phyloP scores from a whole-genome alignment of 2,797 vertebrate species.

The Lagorchestes hirsutus region DNA sequence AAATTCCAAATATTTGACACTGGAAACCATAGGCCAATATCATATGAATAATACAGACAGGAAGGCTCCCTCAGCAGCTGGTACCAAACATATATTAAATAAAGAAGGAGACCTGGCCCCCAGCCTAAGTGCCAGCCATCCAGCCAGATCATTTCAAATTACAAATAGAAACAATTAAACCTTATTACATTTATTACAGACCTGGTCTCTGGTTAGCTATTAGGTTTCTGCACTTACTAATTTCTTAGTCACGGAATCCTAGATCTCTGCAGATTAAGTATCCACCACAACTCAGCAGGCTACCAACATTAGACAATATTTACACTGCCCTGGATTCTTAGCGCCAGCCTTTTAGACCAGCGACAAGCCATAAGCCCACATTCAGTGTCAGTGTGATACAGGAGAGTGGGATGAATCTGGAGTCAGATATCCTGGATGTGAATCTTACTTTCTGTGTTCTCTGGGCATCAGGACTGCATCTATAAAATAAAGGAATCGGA shows the following conservation, averaged over 20 bases:
- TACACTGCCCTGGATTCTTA: background rate
- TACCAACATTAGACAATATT: constrained; percentile 35
- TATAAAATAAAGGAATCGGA: background rate
- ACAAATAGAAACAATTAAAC: constrained; percentile 78
- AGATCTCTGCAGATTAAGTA: constrained; percentile 63
- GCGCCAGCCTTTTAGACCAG: background rate
- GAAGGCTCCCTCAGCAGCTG: constrained; percentile 78
- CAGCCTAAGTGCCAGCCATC: constrained; percentile 65
- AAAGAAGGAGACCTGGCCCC: constrained; percentile 71
- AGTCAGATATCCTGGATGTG: background rate
- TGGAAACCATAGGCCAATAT: constrained; percentile 76
- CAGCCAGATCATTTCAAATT: constrained; percentile 78
- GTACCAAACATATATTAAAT: constrained; percentile 72
- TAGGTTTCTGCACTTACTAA: constrained; percentile 71
- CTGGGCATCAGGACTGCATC: background rate
- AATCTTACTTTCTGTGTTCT: constrained; percentile 6
- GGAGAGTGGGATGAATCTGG: background rate
- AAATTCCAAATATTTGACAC: constrained; percentile 79
- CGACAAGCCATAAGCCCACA: background rate
- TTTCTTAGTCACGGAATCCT: constrained; percentile 70
- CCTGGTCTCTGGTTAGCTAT: constrained; percentile 74
- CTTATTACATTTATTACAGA: constrained; percentile 75
- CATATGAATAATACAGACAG: constrained; percentile 81
- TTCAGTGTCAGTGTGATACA: background rate
- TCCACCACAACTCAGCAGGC: constrained; percentile 35